Percentiles rank a stretch among this genome's conserved stretches.
These are phyloP conservation scores for Pholis gunnellus DNA, from an alignment of 2,113 vertebrate genomes.

Conservation along the genomic window DNA sequence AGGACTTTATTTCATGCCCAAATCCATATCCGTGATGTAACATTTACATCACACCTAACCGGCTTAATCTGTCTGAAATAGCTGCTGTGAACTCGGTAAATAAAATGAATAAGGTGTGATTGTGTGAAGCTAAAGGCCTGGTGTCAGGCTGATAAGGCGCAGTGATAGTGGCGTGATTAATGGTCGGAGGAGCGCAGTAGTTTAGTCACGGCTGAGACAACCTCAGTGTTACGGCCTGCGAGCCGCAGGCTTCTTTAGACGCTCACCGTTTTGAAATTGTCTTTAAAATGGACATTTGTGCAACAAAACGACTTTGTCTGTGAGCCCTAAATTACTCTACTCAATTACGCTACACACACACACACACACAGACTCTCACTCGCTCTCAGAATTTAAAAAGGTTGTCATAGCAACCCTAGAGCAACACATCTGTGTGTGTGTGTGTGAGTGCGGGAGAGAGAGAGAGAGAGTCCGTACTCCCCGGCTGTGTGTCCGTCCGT, in stretches of 20 bases:
- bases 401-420: slow-evolving; percentile 82
- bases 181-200: background rate
- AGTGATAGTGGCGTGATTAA: slow-evolving; percentile 6
- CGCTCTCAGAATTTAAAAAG: slow-evolving; percentile 54
- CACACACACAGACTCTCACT: slow-evolving; percentile 30
- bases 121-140: slow-evolving; percentile 18
- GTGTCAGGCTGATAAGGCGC: background rate
- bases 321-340: slow-evolving; percentile 60
- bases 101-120: slow-evolving; percentile 13
- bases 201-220: slow-evolving; percentile 7
- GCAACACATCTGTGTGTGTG: slow-evolving; percentile 73
- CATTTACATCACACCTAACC: slow-evolving; percentile 6
- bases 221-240: background rate
- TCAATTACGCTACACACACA: slow-evolving; percentile 54
- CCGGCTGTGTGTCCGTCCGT: background rate
- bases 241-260: slow-evolving; percentile 15
- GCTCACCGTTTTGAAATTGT: slow-evolving; percentile 44
- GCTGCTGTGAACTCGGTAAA: background rate
- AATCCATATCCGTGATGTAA: background rate
- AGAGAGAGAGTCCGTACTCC: slow-evolving; percentile 4
- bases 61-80: background rate
- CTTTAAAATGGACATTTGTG: slow-evolving; percentile 56
- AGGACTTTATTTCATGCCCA: background rate
- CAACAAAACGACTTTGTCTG: slow-evolving; percentile 57
- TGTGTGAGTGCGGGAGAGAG: slow-evolving; percentile 38